These are phyloP conservation scores for Rotaria sp. DNA, from an alignment of 2,888 invertebrate genomes.

Conservation along the genomic window DNA sequence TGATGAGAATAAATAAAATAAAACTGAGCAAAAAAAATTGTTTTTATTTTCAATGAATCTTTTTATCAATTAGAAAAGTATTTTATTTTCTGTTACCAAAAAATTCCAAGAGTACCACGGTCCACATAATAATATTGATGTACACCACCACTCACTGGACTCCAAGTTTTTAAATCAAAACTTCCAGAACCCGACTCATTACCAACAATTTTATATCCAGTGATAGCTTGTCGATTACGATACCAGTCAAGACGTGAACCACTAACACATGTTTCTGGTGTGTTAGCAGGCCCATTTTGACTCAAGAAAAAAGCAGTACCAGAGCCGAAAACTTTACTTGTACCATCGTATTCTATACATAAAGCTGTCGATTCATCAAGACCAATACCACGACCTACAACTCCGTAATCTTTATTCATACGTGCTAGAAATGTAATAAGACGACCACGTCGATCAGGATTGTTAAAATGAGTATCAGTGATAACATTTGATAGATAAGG, in stretches of 20 bases:
- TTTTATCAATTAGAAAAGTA: background rate
- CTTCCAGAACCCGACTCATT: background rate
- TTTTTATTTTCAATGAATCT: background rate
- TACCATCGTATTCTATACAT: conserved; percentile 31
- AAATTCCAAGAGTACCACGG: conserved; percentile 28
- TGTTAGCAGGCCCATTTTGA: conserved; percentile 15
- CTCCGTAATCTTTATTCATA: background rate
- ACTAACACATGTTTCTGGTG: conserved; percentile 5
- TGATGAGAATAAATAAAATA: too few species aligned
- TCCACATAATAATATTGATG: conserved; percentile 26
- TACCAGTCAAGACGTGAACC: conserved; percentile 30
- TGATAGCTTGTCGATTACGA: conserved; percentile 2
- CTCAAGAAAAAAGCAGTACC: conserved; percentile 29
- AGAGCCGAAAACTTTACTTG: conserved; percentile 22
- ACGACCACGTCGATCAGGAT: conserved; percentile 30
- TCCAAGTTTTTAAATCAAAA: conserved; percentile 33
- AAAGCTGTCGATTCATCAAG: conserved; percentile 36
- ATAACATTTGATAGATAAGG: conserved; percentile 33
- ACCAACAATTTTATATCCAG: conserved; percentile 20
- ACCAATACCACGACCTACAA: conserved; percentile 32
- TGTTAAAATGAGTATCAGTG: conserved; percentile 35
- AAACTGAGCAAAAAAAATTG: background rate
- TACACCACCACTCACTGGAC: background rate
- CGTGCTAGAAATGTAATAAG: conserved; percentile 33
- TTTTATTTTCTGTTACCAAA: background rate